phyloP scores from a whole-genome alignment of 2,797 vertebrate genomes.

The Dendrocincla fuliginosa region DNA sequence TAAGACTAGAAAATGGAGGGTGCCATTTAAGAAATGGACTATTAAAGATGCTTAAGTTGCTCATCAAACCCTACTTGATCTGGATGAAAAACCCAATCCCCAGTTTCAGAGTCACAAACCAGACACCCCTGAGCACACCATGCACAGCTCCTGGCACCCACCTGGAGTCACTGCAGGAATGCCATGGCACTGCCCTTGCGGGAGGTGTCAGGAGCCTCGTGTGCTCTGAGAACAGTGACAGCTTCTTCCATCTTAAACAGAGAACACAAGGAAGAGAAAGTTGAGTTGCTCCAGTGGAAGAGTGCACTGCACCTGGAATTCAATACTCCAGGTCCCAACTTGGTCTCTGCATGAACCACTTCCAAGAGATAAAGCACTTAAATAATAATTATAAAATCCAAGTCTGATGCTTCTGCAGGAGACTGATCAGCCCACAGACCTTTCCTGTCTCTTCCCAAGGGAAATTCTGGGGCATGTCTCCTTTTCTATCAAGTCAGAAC shows the following conservation, averaged over 20 bases:
- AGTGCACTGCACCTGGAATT: neutral
- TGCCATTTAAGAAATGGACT: neutral
- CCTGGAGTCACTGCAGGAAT: slow-evolving; percentile 44
- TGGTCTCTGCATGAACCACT: neutral
- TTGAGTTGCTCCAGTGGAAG: neutral
- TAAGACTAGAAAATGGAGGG: neutral
- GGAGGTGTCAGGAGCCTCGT: slow-evolving; percentile 81
- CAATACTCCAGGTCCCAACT: neutral
- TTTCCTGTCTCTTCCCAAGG: neutral
- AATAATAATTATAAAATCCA: neutral
- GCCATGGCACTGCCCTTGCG: slow-evolving; percentile 50
- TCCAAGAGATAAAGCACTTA: neutral
- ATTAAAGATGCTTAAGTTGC: neutral
- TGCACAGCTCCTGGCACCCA: neutral
- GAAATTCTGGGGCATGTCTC: neutral
- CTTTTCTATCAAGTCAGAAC: neutral
- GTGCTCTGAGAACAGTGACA: slow-evolving; percentile 89
- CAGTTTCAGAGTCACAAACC: neutral
- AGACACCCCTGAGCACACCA: neutral
- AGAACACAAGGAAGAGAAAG: neutral
- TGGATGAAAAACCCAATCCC: neutral
- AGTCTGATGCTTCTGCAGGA: neutral
- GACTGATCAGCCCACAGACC: neutral
- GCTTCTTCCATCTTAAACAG: slow-evolving; percentile 89
- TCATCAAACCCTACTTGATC: neutral